Evolutionary conservation across 1,140 invertebrate species (phyloP), one percentile per base, ranked within the genome.

Genomic region (Lepidurus couesii): DNA sequence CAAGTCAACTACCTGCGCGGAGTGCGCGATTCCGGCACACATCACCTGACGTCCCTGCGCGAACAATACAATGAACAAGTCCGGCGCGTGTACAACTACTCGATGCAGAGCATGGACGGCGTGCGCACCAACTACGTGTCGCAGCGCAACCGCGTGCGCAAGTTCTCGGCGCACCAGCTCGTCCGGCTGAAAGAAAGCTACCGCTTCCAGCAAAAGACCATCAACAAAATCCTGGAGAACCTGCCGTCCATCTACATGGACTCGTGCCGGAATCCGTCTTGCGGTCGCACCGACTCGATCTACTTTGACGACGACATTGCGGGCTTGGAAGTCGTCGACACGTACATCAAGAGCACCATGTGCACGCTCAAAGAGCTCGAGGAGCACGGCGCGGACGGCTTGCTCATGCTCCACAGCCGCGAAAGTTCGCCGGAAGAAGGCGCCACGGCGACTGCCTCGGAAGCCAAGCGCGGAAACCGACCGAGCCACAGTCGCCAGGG

Each of bases 41-140:
- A 91, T 82, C 95, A 89, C 85, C 84, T 97, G 76, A 92, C 92
- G 9, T 88, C 92, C 1, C 88, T 97, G 77, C 89, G 92, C 82
- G 95, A 96, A 84, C 95, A 97, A 83, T 98, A 97, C 86, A 92
- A 92, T 81, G 94, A 95, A 84, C 93, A 95, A 90, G 93, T 93
- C 87, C 84, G 84, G 84, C 89, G 91, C 81, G 94, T 95, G n/a
- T 89, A 93, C 74, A 93, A 95, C 82, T 96, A 96, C 84, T 95
- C 94, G 9, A 92, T 92, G 5, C 89, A 90, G 79, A 95, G 97
- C 85, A 87, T 98, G 80, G 94, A 95, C 84, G 94, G 94, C 91
- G 93, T 98, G 75, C 89, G 95, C 75, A 95, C 97, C 84, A 96
- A 96, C 84, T 98, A 98, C 85, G 92, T 97, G 82, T 95, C 95